Conservation (phyloP, 2,888 invertebrate species). For the Tinea semifulvella region DNA sequence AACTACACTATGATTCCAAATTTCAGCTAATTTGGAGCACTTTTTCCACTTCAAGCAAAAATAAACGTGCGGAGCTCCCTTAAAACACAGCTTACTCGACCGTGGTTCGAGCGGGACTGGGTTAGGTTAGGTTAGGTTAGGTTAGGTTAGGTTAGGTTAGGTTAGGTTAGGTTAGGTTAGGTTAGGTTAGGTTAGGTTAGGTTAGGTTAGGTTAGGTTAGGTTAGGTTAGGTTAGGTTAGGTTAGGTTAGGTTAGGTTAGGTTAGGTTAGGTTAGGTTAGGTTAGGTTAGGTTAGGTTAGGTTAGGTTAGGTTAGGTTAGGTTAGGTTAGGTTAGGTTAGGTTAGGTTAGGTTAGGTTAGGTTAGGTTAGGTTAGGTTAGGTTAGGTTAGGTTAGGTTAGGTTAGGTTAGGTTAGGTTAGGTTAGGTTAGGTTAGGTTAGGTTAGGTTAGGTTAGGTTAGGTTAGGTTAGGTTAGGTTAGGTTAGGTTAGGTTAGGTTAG, state of each 20-base stretch:
- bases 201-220: neutral
- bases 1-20: no score
- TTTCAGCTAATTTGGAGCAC: no score
- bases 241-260: neutral
- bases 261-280: neutral
- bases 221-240: neutral
- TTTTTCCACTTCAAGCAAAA: no score
- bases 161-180: constrained; percentile 7
- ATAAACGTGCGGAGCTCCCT: no score
- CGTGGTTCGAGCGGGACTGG: no score
- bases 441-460: constrained; percentile 25
- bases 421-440: constrained; percentile 20
- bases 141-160: neutral
- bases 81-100: no score
- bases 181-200: neutral
- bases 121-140: neutral
- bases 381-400: constrained; percentile 15
- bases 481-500: constrained; percentile 22
- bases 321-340: constrained; percentile 2
- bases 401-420: constrained; percentile 14
- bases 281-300: neutral
- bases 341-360: constrained; percentile 14
- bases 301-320: neutral
- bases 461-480: constrained; percentile 24
- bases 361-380: constrained; percentile 15